Percentiles rank a stretch among this genome's conserved stretches.
Conservation (phyloP, 2,888 invertebrate species). For the Stenoptilia bipunctidactyla region DNA sequence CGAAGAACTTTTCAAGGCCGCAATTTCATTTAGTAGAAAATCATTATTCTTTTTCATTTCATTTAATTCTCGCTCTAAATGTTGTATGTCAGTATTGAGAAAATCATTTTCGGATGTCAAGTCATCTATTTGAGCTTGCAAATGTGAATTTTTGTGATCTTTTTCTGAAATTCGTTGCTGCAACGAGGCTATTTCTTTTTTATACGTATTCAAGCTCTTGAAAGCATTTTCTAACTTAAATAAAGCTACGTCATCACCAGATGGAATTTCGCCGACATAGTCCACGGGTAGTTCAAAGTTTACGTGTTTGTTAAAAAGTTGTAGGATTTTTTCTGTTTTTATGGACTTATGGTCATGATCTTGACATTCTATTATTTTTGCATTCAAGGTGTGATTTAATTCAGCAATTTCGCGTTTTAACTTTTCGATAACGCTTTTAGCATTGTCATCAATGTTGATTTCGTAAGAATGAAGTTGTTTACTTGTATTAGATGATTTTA, state of each 20-base stretch:
- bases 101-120: conserved; percentile 61
- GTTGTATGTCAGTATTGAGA: conserved; percentile 53
- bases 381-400: conserved; percentile 39
- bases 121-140: conserved; percentile 70
- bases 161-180: conserved; percentile 72
- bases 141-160: conserved; percentile 61
- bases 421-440: conserved; percentile 61
- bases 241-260: conserved; percentile 42
- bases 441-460: conserved; percentile 61
- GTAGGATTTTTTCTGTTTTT: conserved; percentile 48
- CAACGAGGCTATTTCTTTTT: conserved; percentile 69
- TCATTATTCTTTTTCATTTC: conserved; percentile 81
- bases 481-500: conserved; percentile 38
- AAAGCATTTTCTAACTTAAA: conserved; percentile 66
- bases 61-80: conserved; percentile 72
- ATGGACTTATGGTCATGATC: conserved; percentile 34
- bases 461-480: conserved; percentile 46
- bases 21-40: conserved; percentile 75
- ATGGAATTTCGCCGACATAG: conserved; percentile 56
- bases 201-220: conserved; percentile 68
- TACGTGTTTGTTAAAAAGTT: conserved; percentile 56
- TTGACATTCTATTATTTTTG: conserved; percentile 29
- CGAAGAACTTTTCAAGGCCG: conserved; percentile 73
- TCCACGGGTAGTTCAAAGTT: conserved; percentile 61
- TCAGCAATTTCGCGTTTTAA: conserved; percentile 58